Base-by-base conservation (phyloP, 2,113 vertebrate genomes). In the Aphyosemion australe region DNA sequence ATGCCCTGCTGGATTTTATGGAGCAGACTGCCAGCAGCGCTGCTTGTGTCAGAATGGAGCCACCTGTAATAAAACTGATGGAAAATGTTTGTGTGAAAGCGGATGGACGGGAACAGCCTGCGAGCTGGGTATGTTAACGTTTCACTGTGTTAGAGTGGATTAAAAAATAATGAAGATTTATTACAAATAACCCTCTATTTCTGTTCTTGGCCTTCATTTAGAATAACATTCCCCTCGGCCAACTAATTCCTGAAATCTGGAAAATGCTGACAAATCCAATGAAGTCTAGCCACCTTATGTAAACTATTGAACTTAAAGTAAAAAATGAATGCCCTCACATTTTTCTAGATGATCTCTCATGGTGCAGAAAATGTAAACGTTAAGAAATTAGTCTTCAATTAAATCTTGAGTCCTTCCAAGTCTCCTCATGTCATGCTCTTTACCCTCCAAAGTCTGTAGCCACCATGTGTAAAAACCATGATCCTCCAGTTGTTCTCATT, bases 1-100 rank as follows among this genome's bases (percentile, higher is more conserved):
- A 26, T 99, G 97, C 80, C 91, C 92, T 0, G 12, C 0, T 0
- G 96, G 95, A 2, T 93, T 92, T 60, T 92, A 95, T 0, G 97
- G 97, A 0, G 20, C 41, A 6, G 79, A 72, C 71, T 98, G 97
- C 67, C 88, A 9, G 49, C 94, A 93, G 46, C 83, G 48, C 56
- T 99, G 97, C 76, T 80, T 96, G 46, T 99, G 97, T 82, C 94
- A 81, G 57, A 94, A 97, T 0, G 94, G 94, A 0, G 96, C 93
- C 50, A 76, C 80, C 1, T 98, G 96, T 6, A 88, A 96, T 83
- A 91, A 90, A 0, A 74, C 71, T 65, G 91, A 83, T 0, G 97
- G 97, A 51, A 79, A 20, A 50, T 98, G 96, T 0, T 14, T 67
- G 0, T 98, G 96, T 46, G 84, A 87, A 0, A 82, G 78, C 0